These are phyloP conservation scores for Hippolais icterina DNA, from an alignment of 2,113 vertebrate genomes.

Conservation along the genomic window DNA sequence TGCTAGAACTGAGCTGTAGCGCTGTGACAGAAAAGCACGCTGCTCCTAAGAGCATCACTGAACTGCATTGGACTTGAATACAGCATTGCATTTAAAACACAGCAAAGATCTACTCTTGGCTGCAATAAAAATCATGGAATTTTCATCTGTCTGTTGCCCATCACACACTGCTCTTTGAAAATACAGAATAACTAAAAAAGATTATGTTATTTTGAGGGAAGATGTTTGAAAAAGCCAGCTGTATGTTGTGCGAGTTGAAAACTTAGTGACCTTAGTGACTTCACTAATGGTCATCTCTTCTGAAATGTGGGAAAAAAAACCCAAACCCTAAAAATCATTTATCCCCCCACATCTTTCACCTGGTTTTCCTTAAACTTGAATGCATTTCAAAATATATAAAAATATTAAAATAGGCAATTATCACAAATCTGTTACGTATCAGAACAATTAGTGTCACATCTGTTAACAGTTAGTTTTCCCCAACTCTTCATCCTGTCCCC, in stretches of 20 bases:
- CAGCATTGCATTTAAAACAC: neutral
- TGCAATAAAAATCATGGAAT: neutral
- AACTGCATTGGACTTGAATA: accelerated
- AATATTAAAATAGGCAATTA: neutral
- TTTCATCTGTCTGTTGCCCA: neutral
- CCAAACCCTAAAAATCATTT: neutral
- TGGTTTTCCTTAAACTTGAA: neutral
- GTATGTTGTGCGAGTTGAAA: accelerated
- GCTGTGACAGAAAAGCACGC: accelerated
- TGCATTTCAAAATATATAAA: neutral
- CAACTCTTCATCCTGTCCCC: neutral
- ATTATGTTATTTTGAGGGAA: neutral
- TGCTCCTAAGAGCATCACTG: accelerated
- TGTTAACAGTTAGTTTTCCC: neutral
- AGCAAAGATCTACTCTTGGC: neutral
- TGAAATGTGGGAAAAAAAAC: neutral
- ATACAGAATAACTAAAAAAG: neutral
- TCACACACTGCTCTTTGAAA: neutral
- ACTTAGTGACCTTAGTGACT: neutral
- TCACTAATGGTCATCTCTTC: neutral
- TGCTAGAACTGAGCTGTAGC: neutral
- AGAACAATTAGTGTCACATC: neutral
- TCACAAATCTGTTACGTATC: neutral
- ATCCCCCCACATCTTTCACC: accelerated
- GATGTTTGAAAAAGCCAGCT: neutral